Evolutionary conservation across 2,888 invertebrate species (phyloP).

Genomic region (Monopis laevigella): DNA sequence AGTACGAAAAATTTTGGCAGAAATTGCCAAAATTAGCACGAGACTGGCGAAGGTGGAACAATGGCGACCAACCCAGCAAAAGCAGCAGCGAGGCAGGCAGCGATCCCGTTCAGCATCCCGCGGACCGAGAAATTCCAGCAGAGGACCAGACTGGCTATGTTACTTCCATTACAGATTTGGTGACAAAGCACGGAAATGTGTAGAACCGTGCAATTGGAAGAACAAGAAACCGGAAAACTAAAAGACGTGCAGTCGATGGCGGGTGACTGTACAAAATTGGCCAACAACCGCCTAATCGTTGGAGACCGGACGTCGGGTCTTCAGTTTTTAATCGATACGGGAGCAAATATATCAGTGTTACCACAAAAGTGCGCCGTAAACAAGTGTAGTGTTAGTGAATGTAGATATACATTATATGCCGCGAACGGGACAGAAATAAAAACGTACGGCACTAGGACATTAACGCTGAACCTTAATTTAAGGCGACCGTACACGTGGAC

Average conservation of each 20-base stretch:
- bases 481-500: slow-evolving; percentile 17
- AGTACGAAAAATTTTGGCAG: too few species aligned
- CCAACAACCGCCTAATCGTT: slow-evolving; percentile 17
- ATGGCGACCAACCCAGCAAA: too few species aligned
- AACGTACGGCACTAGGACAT: slow-evolving; percentile 15
- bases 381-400: background rate
- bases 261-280: slow-evolving; percentile 15
- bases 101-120: too few species aligned
- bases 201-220: too few species aligned
- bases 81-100: slow-evolving; percentile 13
- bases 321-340: slow-evolving; percentile 15
- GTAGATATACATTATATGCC: slow-evolving; percentile 21
- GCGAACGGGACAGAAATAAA: slow-evolving; percentile 21
- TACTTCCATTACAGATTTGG: too few species aligned
- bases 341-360: slow-evolving; percentile 16
- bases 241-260: slow-evolving; percentile 15
- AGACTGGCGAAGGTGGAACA: too few species aligned
- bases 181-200: too few species aligned
- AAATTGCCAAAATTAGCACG: too few species aligned
- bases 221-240: slow-evolving; percentile 20
- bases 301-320: slow-evolving; percentile 15
- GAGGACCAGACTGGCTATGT: too few species aligned
- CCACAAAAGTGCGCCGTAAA: slow-evolving; percentile 7
- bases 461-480: slow-evolving; percentile 16
- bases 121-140: too few species aligned